These are phyloP conservation scores for Cenopis cana DNA, from an alignment of 2,888 invertebrate species.

Conservation along the genomic window DNA sequence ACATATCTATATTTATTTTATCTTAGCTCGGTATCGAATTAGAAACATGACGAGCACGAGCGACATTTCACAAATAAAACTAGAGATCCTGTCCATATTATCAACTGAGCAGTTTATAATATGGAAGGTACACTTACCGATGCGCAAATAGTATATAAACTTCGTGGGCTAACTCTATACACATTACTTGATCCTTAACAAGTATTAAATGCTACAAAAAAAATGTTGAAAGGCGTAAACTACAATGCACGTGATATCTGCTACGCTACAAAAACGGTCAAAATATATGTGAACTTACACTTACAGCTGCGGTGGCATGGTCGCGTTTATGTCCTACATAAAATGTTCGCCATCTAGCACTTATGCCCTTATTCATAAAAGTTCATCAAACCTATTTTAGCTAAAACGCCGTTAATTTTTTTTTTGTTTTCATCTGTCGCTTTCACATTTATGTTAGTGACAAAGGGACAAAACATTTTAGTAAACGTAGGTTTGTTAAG, in stretches of 20 bases:
- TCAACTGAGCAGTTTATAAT: background rate
- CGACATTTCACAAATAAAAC: background rate
- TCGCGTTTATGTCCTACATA: too few relatives aligned
- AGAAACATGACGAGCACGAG: background rate
- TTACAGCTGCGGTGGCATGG: too few relatives aligned
- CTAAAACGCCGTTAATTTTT: too few relatives aligned
- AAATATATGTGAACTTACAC: background rate
- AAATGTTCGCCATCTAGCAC: too few relatives aligned
- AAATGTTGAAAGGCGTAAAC: slow-evolving; percentile 25
- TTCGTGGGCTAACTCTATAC: slow-evolving; percentile 17
- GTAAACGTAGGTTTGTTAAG: background rate
- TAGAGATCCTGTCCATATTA: background rate
- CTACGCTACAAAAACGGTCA: background rate
- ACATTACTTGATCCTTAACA: slow-evolving; percentile 25
- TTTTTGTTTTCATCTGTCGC: too few relatives aligned
- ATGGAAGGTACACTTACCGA: background rate
- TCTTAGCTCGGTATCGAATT: background rate
- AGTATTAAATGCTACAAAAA: slow-evolving; percentile 33
- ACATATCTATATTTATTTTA: slow-evolving; percentile 5
- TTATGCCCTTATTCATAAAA: too few relatives aligned
- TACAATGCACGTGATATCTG: slow-evolving; percentile 12
- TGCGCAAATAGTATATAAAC: slow-evolving; percentile 2
- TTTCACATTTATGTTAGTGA: too few relatives aligned
- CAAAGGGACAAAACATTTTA: too few relatives aligned
- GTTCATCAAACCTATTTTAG: background rate